Evolutionary conservation across 30 jellyfish, hydroid and myxozoan genomes (phyloP).

Genomic region (Cassiopea andromeda): DNA sequence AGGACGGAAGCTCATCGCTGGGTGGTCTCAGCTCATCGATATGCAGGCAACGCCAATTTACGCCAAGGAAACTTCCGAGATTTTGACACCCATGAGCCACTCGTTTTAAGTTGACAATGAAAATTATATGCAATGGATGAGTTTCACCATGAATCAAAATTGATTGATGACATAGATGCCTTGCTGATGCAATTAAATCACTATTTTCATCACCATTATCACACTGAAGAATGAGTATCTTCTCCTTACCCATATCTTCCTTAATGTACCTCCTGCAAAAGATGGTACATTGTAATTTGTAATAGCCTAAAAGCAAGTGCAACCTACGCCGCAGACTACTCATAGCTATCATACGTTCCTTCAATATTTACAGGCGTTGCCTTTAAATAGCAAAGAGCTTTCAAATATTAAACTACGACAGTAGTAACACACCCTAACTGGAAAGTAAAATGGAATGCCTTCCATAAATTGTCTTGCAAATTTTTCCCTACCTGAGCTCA

Average conservation of each 20-base stretch:
- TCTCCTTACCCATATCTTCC: constrained; percentile 2
- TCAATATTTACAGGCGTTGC: too few species aligned
- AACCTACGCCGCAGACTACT: too few species aligned
- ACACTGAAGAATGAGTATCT: constrained; percentile 65
- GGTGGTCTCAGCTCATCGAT: constrained; percentile 84
- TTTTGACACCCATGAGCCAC: constrained; percentile 60
- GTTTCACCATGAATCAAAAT: neutral
- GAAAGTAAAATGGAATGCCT: neutral
- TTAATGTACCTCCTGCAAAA: constrained; percentile 48
- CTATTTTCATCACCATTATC: constrained; percentile 61
- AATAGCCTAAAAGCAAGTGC: too few species aligned
- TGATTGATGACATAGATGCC: constrained; percentile 70
- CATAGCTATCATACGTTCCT: too few species aligned
- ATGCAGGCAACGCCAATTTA: constrained; percentile 74
- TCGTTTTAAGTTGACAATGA: constrained; percentile 42
- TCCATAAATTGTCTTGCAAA: neutral
- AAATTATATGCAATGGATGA: constrained; percentile 31
- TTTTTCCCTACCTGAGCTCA: constrained; percentile 51
- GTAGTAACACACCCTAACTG: too few species aligned
- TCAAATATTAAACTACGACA: too few species aligned
- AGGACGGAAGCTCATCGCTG: constrained; percentile 61
- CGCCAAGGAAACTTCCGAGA: constrained; percentile 65
- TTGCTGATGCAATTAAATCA: constrained; percentile 77
- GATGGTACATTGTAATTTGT: too few species aligned
- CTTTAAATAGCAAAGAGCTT: too few species aligned